Evolutionary conservation across 2,888 invertebrate genomes (phyloP), one percentile per base, ranked within the genome.

Genomic region (Alloscopus bannaensis): DNA sequence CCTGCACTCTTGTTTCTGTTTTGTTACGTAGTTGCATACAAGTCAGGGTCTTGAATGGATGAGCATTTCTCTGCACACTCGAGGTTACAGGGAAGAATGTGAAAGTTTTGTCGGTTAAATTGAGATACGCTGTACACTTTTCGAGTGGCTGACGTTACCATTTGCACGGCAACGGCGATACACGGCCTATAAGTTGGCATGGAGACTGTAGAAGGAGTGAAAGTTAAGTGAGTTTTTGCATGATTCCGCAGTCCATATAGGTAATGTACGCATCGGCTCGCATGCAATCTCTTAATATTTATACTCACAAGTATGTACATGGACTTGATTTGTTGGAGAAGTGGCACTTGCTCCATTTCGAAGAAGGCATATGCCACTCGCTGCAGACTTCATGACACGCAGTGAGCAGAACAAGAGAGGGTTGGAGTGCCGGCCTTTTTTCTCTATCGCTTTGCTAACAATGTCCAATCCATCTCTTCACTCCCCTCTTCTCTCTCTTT

Each of bases 211-310:
- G 45, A 16, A 45, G 8, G 45, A 45, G 45, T 8, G 45, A 45
- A 45, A 45, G 1, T 76, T 76, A 62, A 76, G 76, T 62, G 68
- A 76, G 60, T 76, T 76, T 76, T 68, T 68, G 76, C 76, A 76
- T 76, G 76, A 76, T 52, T 76, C 76, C 76, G 76, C 76, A 76
- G 76, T 69, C 68, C 69, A 62, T 76, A 40, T 62, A 76, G 69
- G 62, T 62, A 76, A 69, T 76, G 76, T 69, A 50, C 29, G 59
- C 29, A 36, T 4, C 13, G 11, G 55, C 24, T 65, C n/a, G 29
- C 62, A 40, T 42, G 62, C 42, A 62, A 42, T 26, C 1, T 36
- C n/a, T 47, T n/a, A n/a, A 47, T 18, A 22, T 55, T 55, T 8
- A 3, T 16, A 11, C 8, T 24, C 22, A 22, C 1, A 16, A 26